Percentiles rank a stretch among this genome's conserved stretches.
phyloP scores from a whole-genome alignment of 2,888 invertebrate genomes.

The Deilephila porcellus region DNA sequence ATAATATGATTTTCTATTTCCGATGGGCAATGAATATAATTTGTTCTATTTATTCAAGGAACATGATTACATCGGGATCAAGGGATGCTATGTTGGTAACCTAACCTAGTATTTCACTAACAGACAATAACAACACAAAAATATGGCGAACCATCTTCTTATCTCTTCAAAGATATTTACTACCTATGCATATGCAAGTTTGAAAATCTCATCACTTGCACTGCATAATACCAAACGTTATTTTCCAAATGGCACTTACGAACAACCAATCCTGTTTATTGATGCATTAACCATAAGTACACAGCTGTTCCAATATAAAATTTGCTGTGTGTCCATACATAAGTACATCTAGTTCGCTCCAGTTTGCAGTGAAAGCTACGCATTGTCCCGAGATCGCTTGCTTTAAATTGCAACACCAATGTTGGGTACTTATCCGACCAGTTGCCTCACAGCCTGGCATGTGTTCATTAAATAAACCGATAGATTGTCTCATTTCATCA shows the following conservation, averaged over 20 bases:
- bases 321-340: neutral
- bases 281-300: neutral
- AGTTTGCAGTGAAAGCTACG: slow-evolving; percentile 59
- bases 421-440: slow-evolving; percentile 10
- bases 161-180: too few relatives aligned
- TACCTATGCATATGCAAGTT: too few relatives aligned
- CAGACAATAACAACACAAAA: too few relatives aligned
- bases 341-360: slow-evolving; percentile 40
- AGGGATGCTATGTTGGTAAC: too few relatives aligned
- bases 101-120: too few relatives aligned
- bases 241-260: neutral
- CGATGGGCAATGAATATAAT: too few relatives aligned
- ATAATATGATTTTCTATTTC: too few relatives aligned
- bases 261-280: neutral
- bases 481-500: slow-evolving; percentile 23
- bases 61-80: too few relatives aligned
- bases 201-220: too few relatives aligned
- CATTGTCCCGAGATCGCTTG: slow-evolving; percentile 46
- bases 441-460: slow-evolving; percentile 20
- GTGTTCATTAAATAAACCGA: slow-evolving; percentile 20
- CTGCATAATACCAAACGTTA: neutral
- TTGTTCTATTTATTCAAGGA: too few relatives aligned
- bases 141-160: too few relatives aligned
- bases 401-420: slow-evolving; percentile 38
- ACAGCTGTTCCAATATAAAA: neutral